Base-by-base conservation (phyloP, 1,140 invertebrate genomes). In the Orchesella cincta region DNA sequence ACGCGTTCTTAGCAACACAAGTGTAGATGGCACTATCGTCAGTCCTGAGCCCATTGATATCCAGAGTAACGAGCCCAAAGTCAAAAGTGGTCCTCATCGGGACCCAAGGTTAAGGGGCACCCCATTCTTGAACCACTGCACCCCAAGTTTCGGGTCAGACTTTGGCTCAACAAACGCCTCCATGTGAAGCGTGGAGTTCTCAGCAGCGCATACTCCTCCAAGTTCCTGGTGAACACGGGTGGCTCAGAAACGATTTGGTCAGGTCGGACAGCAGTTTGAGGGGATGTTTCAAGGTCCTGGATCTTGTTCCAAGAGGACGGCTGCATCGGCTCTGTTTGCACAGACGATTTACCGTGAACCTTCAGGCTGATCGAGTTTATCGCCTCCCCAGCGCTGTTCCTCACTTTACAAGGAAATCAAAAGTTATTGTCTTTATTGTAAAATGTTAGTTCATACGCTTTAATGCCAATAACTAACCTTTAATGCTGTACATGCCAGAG, bases 101-200 rank as follows among this genome's bases (percentile, higher is more conserved):
- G 94, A 86, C 71, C 90, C 89, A 88, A 62, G 23, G 33, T 62
- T 76, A 31, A 64, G 26, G 36, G 26, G 89, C n/a, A 94, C 86
- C 33, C 94, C 93, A 85, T 98, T 96, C 83, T 96, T 96, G 85
- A 93, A 96, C 95, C 95, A 96, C 23, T 36, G 34, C 5, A 73
- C 71, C 8, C 34, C 71, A 20, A 73, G 36, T n/a, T 85, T 95
- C 93, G 36, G 95, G 83, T 74, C 82, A 51, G 94, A 93, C 83
- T 96, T 90, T n/a, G 98, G 98, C 84, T 97, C 94, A 2, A 98
- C 93, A 86, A 96, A 94, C 77, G 95, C 96, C 86, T 99, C 96
- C 78, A 99, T 88, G 82, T 94, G 92, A 1, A 97, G 92, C 83
- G 95, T 93, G 85, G 98, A 91, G 54, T 93, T 93, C 89, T 97